Conservation (phyloP, 2,797 vertebrate species). For the Chiloscyllium punctatum region DNA sequence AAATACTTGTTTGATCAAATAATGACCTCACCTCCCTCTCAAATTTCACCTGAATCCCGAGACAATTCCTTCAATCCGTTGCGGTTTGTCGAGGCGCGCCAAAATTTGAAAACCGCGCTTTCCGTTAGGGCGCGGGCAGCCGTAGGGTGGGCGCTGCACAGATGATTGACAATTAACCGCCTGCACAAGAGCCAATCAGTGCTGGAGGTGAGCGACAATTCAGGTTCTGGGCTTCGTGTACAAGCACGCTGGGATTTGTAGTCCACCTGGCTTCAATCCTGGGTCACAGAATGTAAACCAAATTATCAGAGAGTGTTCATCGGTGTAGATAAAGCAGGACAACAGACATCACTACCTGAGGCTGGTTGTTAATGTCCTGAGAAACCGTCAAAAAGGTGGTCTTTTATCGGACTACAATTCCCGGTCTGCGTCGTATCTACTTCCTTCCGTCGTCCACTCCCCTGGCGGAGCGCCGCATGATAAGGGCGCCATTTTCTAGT, state of each 20-base stretch:
- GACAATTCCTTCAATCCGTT: background rate
- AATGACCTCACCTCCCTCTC: background rate
- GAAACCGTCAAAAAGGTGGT: background rate
- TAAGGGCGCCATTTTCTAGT: conserved; percentile 32
- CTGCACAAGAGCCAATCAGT: background rate
- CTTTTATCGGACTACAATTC: background rate
- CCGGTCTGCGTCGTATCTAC: background rate
- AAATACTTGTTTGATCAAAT: background rate
- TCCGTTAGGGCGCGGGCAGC: background rate
- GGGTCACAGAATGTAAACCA: too few species aligned
- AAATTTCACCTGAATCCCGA: background rate
- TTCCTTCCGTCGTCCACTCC: too few species aligned
- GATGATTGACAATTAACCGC: background rate
- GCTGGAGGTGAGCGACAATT: background rate
- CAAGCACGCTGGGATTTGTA: background rate
- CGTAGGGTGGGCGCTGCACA: too few species aligned
- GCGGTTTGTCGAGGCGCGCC: background rate
- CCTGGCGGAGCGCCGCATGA: background rate
- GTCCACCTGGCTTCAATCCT: background rate
- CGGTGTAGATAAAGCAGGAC: background rate
- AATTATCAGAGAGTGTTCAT: too few species aligned
- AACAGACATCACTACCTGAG: too few species aligned
- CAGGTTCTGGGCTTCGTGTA: background rate
- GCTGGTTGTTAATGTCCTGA: background rate
- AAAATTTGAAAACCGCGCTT: conserved; percentile 33